phyloP scores from a whole-genome alignment of 1,140 invertebrate genomes.

The Drosophila rufa region DNA sequence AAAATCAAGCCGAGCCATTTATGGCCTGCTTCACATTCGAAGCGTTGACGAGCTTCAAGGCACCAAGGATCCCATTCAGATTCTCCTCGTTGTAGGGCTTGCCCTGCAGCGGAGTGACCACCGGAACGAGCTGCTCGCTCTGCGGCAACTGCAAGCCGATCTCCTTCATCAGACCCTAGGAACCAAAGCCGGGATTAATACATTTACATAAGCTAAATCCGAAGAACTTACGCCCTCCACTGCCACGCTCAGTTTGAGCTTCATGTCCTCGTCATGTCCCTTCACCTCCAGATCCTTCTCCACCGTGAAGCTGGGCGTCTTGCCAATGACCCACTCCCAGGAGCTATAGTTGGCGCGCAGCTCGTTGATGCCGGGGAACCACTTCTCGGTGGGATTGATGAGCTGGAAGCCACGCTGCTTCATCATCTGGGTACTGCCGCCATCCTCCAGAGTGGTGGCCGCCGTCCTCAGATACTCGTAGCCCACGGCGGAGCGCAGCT shows the following conservation, averaged over 20 bases:
- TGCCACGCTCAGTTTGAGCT: conserved; percentile 70
- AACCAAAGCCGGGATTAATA: background rate
- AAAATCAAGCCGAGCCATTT: conserved; percentile 71
- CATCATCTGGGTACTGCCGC: conserved; percentile 88
- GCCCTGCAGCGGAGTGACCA: conserved; percentile 75
- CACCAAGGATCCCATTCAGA: conserved; percentile 74
- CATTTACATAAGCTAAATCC: accelerated
- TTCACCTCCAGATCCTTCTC: conserved; percentile 81
- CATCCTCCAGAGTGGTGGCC: conserved; percentile 89
- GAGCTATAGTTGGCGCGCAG: conserved; percentile 89
- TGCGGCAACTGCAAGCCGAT: conserved; percentile 72
- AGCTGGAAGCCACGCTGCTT: conserved; percentile 92
- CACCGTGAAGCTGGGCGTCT: conserved; percentile 93
- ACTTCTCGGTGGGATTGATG: conserved; percentile 94
- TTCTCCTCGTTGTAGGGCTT: conserved; percentile 78
- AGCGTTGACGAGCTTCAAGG: conserved; percentile 76
- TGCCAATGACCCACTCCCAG: conserved; percentile 96
- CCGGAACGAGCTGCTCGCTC: conserved; percentile 72
- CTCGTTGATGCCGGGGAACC: conserved; percentile 92
- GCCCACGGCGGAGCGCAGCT: conserved; percentile 90
- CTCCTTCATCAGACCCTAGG: conserved; percentile 75
- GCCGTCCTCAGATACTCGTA: conserved; percentile 92
- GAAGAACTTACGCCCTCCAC: conserved; percentile 72
- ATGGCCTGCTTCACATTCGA: conserved; percentile 83
- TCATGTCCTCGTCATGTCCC: conserved; percentile 67